phyloP scores from a whole-genome alignment of 2,113 vertebrate species.

The Nibea coibor region DNA sequence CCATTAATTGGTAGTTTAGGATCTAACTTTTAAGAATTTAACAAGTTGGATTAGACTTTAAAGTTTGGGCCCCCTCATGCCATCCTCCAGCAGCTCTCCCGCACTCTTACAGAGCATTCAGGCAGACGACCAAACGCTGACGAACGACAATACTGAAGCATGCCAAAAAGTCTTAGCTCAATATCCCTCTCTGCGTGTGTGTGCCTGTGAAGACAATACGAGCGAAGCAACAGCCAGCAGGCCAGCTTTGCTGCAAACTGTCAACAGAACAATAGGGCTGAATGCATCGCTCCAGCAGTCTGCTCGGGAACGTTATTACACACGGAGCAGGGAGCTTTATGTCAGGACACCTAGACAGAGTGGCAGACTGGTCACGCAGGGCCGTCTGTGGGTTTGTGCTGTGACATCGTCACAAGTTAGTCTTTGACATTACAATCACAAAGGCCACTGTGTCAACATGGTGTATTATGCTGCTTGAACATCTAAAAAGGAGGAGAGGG shows the following conservation, averaged over 20 bases:
- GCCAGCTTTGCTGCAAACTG: slow-evolving; percentile 51
- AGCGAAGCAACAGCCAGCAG: slow-evolving; percentile 57
- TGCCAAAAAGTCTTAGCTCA: slow-evolving; percentile 59
- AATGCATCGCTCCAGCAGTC: slow-evolving; percentile 47
- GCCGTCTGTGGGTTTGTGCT: slow-evolving; percentile 22
- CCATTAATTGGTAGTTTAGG: slow-evolving; percentile 3
- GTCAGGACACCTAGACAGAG: slow-evolving; percentile 42
- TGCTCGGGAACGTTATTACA: slow-evolving; percentile 45
- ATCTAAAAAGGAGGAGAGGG: slow-evolving; percentile 3
- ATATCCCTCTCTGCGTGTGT: slow-evolving; percentile 44
- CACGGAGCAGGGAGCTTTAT: slow-evolving; percentile 9
- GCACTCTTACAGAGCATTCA: slow-evolving; percentile 32
- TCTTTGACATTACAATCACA: slow-evolving; percentile 42
- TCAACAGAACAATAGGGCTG: slow-evolving; percentile 59
- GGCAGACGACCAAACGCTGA: slow-evolving; percentile 43
- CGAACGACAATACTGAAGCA: slow-evolving; percentile 38
- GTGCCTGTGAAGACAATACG: slow-evolving; percentile 59
- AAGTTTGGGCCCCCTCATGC: neutral
- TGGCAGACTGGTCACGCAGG: neutral
- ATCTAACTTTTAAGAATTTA: slow-evolving; percentile 3
- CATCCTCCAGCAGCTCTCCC: slow-evolving; percentile 9
- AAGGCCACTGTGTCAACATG: slow-evolving; percentile 47
- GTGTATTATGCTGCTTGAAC: neutral
- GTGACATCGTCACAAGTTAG: slow-evolving; percentile 20
- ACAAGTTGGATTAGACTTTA: neutral